Base-by-base conservation (phyloP, 1,140 invertebrate genomes). In the Phortica variegata region DNA sequence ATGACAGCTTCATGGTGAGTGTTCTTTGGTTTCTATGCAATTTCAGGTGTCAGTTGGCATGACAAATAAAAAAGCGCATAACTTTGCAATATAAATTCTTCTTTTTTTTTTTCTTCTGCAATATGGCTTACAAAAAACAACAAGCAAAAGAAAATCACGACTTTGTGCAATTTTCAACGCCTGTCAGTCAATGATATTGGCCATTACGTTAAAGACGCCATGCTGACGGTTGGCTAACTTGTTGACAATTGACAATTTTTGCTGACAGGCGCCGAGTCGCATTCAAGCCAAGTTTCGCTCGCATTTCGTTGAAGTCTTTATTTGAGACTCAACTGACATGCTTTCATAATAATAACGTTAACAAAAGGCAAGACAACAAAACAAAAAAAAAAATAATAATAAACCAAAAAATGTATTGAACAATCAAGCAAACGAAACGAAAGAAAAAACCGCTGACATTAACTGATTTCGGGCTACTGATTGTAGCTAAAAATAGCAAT, bases 301-400 rank as follows among this genome's bases (percentile, higher is more conserved):
- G n/a, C n/a, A n/a, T n/a, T n/a, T n/a, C n/a, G n/a, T n/a, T n/a
- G n/a, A n/a, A n/a, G n/a, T n/a, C n/a, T n/a, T n/a, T n/a, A 65
- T 65, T 65, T 65, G 66, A 66, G 62, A 59, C 58, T 16, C 46
- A 58, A 40, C 62, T 65, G 62, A 65, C 62, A 65, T 62, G 62
- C 66, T 65, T 65, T 65, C 56, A 65, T 65, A 65, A 68, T 65
- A 47, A 48, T 57, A 49, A 49, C 51, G 47, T 12, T 31, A 8
- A 12, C 29, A 31, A 31, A 31, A 31, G 7, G 37, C 18, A 18
- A 26, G 45, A 16, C 21, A 33, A 45, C 13, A 38, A n/a, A 7
- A 12, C 29, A 29, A n/a, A n/a, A n/a, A n/a, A n/a, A n/a, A n/a
- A n/a, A n/a, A n/a, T n/a, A n/a, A n/a, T n/a, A n/a, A n/a, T n/a